These are phyloP conservation scores for Pollenia labialis DNA, from an alignment of 2,888 invertebrate genomes.

Conservation along the genomic window DNA sequence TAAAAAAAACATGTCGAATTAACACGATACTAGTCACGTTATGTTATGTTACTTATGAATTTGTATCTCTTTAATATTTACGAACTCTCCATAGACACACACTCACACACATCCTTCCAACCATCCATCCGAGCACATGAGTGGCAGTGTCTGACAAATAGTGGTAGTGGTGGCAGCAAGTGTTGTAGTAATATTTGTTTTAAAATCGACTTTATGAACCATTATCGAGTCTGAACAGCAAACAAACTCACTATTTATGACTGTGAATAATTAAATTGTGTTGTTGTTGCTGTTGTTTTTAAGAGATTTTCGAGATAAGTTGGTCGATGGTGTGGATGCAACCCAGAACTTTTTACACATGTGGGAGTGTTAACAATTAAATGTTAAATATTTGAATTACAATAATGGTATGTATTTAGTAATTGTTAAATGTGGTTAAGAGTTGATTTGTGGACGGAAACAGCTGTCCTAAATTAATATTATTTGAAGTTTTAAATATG, in stretches of 20 bases:
- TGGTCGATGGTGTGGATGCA: background rate
- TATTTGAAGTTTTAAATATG: no score
- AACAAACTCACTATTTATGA: conserved; percentile 65
- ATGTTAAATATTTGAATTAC: conserved; percentile 24
- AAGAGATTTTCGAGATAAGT: conserved; percentile 32
- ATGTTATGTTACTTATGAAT: conserved; percentile 63
- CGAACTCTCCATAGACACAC: background rate
- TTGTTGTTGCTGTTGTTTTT: background rate
- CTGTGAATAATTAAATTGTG: conserved; percentile 69
- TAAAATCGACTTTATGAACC: conserved; percentile 69
- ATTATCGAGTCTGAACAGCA: conserved; percentile 61
- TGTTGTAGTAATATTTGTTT: conserved; percentile 73
- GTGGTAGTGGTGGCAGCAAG: conserved; percentile 39
- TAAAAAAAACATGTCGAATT: conserved; percentile 82
- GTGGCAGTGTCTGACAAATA: background rate
- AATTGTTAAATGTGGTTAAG: background rate
- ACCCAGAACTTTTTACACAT: background rate
- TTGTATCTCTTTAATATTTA: conserved; percentile 29
- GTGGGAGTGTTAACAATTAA: conserved; percentile 41
- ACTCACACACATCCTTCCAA: background rate
- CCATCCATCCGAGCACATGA: background rate
- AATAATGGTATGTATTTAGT: background rate
- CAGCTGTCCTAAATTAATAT: no score
- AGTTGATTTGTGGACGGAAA: no score
- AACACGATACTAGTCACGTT: conserved; percentile 79